Base-by-base conservation (phyloP, 2,113 vertebrate species). In the Aegotheles bennettii region DNA sequence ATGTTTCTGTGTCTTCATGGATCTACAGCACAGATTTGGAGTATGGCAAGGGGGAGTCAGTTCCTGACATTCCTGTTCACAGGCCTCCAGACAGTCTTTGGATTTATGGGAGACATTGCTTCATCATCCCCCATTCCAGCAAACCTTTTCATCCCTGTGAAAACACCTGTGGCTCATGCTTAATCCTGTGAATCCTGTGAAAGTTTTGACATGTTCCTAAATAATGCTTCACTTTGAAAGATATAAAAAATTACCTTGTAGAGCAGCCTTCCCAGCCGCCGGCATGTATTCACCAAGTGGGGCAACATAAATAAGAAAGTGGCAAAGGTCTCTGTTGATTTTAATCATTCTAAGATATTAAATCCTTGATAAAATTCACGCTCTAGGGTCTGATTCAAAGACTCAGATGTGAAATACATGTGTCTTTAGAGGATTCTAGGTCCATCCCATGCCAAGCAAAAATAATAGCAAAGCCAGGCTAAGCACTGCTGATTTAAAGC, bases 71-170 rank as follows among this genome's bases (percentile, higher is more conserved):
- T 95, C 89, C 70, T 93, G 29, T 73, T 91, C 38, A 50, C 75
- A 50, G 38, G 35, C 78, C 33, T 83, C 40, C 48, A 82, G 95
- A 45, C 84, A 87, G 75, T 60, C 53, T 83, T 91, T 94, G 89
- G 67, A 95, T 97, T 96, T 94, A 96, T 94, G 91, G 50, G 40
- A 94, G 36, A 54, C n/a, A 53, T 45, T 65, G 67, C 74, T 95
- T 87, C 61, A 73, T 76, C 57, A 91, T 76, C 57, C 63, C 70
- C 48, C 78, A 61, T 64, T 69, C 74, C 61, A 91, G 70, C 48
- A 94, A 91, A 89, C 53, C 28, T 94, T 97, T 95, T 90, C 80
- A 96, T 94, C 83, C 76, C 64, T 70, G 64, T 90, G 83, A 96
- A 87, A 90, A 93, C 89, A 96, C 94, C 94, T 95, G 91, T 89